Percentiles rank a stretch among this genome's conserved stretches.
Conservation (phyloP, 1,140 invertebrate species). For the Andricus grossulariae region DNA sequence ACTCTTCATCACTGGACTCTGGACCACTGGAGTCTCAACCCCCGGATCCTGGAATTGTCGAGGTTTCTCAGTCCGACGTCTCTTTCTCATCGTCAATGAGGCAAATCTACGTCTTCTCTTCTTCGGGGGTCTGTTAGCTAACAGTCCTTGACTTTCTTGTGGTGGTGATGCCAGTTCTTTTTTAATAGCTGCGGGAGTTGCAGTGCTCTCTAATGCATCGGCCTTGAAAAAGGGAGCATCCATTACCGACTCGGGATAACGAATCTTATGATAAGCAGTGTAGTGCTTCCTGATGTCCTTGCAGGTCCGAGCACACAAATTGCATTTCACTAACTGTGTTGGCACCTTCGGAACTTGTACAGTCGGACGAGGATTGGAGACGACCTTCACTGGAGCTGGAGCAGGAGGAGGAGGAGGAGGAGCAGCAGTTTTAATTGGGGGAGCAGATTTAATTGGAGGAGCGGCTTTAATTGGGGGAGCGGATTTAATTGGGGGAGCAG, state of each 20-base stretch:
- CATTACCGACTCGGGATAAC: conserved; percentile 47
- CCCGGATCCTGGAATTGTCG: too few relatives aligned
- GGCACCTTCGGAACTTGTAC: background rate
- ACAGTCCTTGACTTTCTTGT: background rate
- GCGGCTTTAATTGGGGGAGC: too few relatives aligned
- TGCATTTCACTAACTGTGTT: conserved; percentile 47
- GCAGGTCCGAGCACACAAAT: conserved; percentile 61
- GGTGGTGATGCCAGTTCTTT: background rate
- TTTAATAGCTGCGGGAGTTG: background rate
- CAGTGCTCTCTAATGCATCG: background rate
- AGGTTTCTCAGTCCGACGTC: conserved; percentile 6
- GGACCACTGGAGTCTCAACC: too few relatives aligned
- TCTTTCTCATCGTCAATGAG: conserved; percentile 13
- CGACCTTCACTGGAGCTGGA: background rate
- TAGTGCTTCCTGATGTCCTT: conserved; percentile 64
- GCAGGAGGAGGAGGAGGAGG: too few relatives aligned
- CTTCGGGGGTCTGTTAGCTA: background rate
- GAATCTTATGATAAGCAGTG: conserved; percentile 68
- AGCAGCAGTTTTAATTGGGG: too few relatives aligned
- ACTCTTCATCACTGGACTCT: too few relatives aligned
- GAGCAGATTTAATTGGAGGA: too few relatives aligned
- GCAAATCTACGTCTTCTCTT: conserved; percentile 26
- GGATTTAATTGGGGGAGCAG: too few relatives aligned
- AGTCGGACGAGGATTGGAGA: too few relatives aligned
- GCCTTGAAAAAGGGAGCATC: conserved; percentile 17